A percentile compares a stretch with the other conserved stretches of the same genome.
Evolutionary conservation across 2,888 invertebrate species (phyloP).

Genomic region (Athalia rosae): DNA sequence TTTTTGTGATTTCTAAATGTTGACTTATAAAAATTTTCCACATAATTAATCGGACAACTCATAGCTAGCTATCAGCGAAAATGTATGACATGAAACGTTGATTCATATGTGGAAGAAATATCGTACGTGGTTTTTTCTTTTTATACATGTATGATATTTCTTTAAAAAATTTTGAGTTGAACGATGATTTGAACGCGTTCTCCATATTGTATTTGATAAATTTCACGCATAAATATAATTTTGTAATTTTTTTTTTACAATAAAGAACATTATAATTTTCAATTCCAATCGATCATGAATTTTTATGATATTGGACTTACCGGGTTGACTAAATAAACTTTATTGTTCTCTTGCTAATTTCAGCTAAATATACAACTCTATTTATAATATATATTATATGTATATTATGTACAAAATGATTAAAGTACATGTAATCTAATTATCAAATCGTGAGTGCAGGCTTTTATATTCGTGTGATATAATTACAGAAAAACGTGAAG

Average conservation of each 20-base stretch:
- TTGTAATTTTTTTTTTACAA: background rate
- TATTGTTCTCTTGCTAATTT: background rate
- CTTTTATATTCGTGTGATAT: background rate
- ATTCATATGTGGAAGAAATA: background rate
- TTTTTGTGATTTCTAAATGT: background rate
- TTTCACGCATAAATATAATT: conserved; percentile 10
- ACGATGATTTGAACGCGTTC: conserved; percentile 3
- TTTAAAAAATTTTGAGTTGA: background rate
- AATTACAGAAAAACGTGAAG: background rate
- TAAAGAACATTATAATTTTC: background rate
- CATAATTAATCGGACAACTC: conserved; percentile 18
- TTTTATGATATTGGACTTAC: conserved; percentile 9
- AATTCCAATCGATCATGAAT: background rate
- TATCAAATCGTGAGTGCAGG: conserved; percentile 35
- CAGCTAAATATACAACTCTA: background rate
- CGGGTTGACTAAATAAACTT: conserved; percentile 17
- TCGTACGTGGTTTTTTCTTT: background rate
- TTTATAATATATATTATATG: conserved; percentile 3
- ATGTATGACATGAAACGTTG: background rate
- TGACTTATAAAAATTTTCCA: background rate
- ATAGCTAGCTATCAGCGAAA: background rate
- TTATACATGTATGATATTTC: too few relatives aligned
- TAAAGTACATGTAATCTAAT: conserved; percentile 19
- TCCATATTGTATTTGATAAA: background rate
- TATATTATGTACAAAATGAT: background rate